Evolutionary conservation across 2,797 vertebrate genomes (phyloP).

Genomic region (Poecilia picta): DNA sequence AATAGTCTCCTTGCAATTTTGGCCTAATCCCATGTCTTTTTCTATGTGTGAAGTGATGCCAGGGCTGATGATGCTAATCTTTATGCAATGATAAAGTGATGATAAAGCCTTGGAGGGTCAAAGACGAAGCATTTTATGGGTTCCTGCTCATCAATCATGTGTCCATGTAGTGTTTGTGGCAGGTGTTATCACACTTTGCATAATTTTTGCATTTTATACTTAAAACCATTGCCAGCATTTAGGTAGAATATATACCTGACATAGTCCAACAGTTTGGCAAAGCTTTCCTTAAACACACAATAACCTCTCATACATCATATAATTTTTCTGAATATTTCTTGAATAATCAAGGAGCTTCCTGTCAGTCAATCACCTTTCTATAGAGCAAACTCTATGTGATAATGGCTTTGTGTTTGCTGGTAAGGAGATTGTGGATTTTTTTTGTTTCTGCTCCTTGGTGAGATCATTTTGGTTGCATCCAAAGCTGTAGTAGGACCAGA

Average conservation of each 20-base stretch:
- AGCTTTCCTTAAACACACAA: neutral
- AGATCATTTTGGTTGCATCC: neutral
- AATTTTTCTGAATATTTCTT: neutral
- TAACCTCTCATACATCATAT: neutral
- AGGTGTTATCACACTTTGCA: constrained; percentile 4
- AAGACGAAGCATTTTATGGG: constrained; percentile 29
- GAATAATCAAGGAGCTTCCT: neutral
- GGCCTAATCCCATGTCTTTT: constrained; percentile 41
- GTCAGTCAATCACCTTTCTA: neutral
- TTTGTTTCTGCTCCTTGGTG: neutral
- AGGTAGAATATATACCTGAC: neutral
- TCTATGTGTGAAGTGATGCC: constrained; percentile 65
- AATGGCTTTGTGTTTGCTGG: neutral
- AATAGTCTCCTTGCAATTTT: constrained; percentile 63
- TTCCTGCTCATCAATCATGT: neutral
- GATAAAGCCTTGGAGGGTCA: constrained; percentile 15
- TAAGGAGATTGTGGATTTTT: neutral
- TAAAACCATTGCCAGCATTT: neutral
- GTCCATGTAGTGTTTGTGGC: constrained; percentile 26
- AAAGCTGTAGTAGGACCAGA: neutral
- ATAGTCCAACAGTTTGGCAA: neutral
- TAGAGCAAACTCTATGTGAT: neutral
- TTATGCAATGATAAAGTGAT: constrained; percentile 36
- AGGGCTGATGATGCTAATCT: constrained; percentile 50
- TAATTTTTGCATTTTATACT: constrained; percentile 2